A percentile compares a stretch with the other conserved stretches of the same genome.
phyloP scores from a whole-genome alignment of 2,888 invertebrate genomes.

The Monopis laevigella region DNA sequence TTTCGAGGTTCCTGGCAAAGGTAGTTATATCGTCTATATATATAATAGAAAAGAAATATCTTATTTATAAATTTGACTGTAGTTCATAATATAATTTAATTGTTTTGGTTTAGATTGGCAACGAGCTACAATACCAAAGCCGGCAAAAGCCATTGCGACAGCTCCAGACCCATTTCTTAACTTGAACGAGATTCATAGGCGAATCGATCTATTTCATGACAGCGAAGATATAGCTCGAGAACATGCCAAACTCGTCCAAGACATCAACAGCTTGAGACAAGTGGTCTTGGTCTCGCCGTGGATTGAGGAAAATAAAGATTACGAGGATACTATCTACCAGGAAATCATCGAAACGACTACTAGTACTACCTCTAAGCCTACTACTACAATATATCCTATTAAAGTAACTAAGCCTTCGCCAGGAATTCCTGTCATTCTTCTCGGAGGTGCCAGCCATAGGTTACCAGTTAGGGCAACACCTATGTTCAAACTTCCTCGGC shows the following conservation, averaged over 20 bases:
- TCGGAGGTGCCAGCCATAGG: conserved; percentile 44
- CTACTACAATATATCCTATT: conserved; percentile 15
- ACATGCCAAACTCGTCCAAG: conserved; percentile 56
- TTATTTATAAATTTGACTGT: conserved; percentile 1
- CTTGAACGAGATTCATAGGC: conserved; percentile 25
- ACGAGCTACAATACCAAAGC: conserved; percentile 11
- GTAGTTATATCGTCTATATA: not conserved
- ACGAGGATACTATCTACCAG: conserved; percentile 50
- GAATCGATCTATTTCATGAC: conserved; percentile 30
- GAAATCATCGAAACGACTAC: conserved; percentile 48
- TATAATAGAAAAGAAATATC: conserved; percentile 9
- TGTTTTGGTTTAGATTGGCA: conserved; percentile 22
- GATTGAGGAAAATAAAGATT: conserved; percentile 39
- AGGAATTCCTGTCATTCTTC: conserved; percentile 39
- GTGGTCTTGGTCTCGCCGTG: conserved; percentile 41
- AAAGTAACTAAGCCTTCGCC: conserved; percentile 24
- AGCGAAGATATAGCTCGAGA: conserved; percentile 46
- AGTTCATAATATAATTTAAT: not conserved
- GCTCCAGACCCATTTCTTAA: conserved; percentile 20
- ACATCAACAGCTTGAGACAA: conserved; percentile 51
- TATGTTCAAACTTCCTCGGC: conserved; percentile 33
- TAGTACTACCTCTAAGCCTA: conserved; percentile 27
- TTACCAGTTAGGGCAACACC: conserved; percentile 27
- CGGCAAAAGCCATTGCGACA: conserved; percentile 18
- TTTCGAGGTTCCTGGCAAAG: conserved; percentile 31